Base-by-base conservation (phyloP, 2,113 vertebrate species). In the Nothocercus nigrocapillus region DNA sequence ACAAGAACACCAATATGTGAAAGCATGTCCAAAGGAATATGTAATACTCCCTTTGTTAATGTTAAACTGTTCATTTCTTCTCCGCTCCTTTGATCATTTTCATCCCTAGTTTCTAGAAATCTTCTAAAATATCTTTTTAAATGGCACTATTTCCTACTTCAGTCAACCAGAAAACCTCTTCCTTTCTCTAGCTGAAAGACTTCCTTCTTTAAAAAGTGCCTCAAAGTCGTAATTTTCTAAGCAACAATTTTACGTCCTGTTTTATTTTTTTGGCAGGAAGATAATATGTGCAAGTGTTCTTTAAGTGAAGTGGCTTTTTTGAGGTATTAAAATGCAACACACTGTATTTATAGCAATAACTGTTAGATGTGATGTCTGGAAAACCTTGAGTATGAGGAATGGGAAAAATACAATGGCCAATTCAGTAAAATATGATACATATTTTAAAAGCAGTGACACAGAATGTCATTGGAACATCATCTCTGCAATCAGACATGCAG, bases 91-190 rank as follows among this genome's bases (percentile, higher is more conserved):
- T 79, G 82, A 87, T 87, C 4, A 0, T 70, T 87, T 88, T 93
- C 64, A 64, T 70, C 54, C 72, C 16, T 58, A 36, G 4, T 92
- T 94, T 76, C 84, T 45, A 62, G 20, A 44, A 54, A 24, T 54
- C 49, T 88, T 79, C 92, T 78, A 86, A 94, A 94, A 78, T 40
- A 68, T 30, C 21, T 79, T 81, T 64, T 54, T 8, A 63, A 94
- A 89, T 66, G 34, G n/a, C 58, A 63, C 53, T 34, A 13, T 82
- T 90, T 88, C 9, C 34, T 86, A 25, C 27, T 78, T 86, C 66
- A 88, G 4, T 67, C 63, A 81, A 42, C 8, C 38, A 79, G 67
- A 70, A 90, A 92, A 75, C 34, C 42, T 47, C 76, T 66, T 95
- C 63, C 87, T 93, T 58, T 74, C 59, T 74, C 44, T 70, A 28